These are phyloP conservation scores for Sminthurinus signatus DNA, from an alignment of 1,140 invertebrate species.

Conservation along the genomic window DNA sequence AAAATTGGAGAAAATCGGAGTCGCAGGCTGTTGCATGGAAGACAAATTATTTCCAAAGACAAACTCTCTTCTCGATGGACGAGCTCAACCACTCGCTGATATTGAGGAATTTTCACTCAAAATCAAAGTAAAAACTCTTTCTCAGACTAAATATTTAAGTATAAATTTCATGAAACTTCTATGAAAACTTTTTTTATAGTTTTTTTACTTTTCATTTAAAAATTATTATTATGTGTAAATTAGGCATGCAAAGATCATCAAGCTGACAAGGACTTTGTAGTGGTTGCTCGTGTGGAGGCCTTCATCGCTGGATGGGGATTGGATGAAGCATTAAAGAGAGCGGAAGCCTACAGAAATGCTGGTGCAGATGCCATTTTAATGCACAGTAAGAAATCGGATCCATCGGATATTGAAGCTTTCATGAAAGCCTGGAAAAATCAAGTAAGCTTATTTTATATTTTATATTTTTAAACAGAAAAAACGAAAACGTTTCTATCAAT, in stretches of 20 bases:
- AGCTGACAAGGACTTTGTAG: conserved; percentile 49
- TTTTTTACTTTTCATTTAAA: no score
- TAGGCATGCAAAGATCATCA: conserved; percentile 50
- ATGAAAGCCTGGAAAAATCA: conserved; percentile 50
- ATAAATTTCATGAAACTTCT: no score
- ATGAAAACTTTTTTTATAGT: no score
- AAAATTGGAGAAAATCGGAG: conserved; percentile 48
- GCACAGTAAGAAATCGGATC: conserved; percentile 49
- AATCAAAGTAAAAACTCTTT: conserved; percentile 45
- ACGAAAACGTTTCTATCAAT: no score
- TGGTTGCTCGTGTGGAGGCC: conserved; percentile 50
- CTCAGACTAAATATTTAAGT: no score
- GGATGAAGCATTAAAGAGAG: conserved; percentile 48
- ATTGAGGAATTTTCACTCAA: conserved; percentile 50
- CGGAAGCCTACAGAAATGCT: conserved; percentile 49
- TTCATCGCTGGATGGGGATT: conserved; percentile 50
- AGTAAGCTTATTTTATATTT: no score
- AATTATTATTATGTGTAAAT: no score
- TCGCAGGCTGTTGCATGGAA: conserved; percentile 48
- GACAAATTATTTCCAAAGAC: conserved; percentile 52
- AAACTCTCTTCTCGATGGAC: conserved; percentile 48
- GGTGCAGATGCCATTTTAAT: conserved; percentile 51
- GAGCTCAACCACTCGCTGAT: conserved; percentile 48
- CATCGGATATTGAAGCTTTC: conserved; percentile 49
- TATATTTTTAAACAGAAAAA: not conserved